Base-by-base conservation (phyloP, 2,888 invertebrate species). In the Brachyptera risi region DNA sequence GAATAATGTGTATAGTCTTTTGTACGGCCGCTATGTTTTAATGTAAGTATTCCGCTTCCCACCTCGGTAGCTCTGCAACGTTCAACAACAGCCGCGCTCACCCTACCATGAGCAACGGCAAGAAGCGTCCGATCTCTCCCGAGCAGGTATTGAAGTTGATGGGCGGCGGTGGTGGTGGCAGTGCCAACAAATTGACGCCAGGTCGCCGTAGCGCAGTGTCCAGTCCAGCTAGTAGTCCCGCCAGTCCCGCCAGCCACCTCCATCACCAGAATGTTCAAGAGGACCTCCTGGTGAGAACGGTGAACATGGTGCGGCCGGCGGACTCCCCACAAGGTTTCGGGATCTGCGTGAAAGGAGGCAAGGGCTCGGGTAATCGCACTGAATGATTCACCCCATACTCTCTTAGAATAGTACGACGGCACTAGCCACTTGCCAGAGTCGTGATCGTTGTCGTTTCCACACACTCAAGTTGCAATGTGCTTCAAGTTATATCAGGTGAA, bases 291-390 rank as follows among this genome's bases (percentile, higher is more conserved):
- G 90, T 91, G 68, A 81, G 91, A 70, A 92, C 90, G 65, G 88
- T 92, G 72, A 89, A 87, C 75, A 92, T 92, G 91, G 86, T 88
- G 69, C 79, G 91, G 66, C 90, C 91, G 73, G 58, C 67, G 13
- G 89, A 90, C 73, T 86, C 86, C 68, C 83, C 85, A 49, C 92
- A 91, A 74, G 92, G 92, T 63, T 92, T 92, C 78, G 92, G 92
- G 65, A 92, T 92, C 72, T 92, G 92, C 79, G 92, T 92, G 73
- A 92, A 92, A 78, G 92, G 92, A 71, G 92, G 92, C 69, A 91
- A 91, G 78, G 91, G 92, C 76, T 51, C 51, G 35, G 51, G 51
- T 51, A 51, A 51, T 51, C 31, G 27, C 51, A 51, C 35, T 27
- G 19, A n/a, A n/a, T n/a, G 51, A 51, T 31, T 31, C 31, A 51